Evolutionary conservation across 1,140 invertebrate genomes (phyloP).

Genomic region (Danaus melanippus): DNA sequence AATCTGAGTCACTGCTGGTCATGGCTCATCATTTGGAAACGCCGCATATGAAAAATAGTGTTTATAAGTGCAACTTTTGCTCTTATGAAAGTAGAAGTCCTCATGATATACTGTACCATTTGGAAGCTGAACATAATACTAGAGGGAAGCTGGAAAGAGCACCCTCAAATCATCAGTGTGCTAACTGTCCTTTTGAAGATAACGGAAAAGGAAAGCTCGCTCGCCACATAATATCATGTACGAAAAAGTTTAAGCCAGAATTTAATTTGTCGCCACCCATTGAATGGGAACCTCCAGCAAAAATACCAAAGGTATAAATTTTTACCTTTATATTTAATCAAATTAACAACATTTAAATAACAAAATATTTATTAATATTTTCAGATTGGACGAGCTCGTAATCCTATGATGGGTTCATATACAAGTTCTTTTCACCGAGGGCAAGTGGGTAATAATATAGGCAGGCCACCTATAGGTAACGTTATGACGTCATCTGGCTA

Average conservation of each 20-base stretch:
- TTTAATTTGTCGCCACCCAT: slow-evolving; percentile 86
- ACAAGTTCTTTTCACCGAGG: slow-evolving; percentile 39
- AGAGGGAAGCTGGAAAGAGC: slow-evolving; percentile 87
- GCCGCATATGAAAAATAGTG: slow-evolving; percentile 90
- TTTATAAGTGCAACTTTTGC: slow-evolving; percentile 92
- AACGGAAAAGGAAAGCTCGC: slow-evolving; percentile 95
- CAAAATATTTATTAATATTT: slow-evolving; percentile 3
- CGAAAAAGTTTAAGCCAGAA: slow-evolving; percentile 91
- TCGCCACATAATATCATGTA: slow-evolving; percentile 89
- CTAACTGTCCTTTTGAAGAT: slow-evolving; percentile 95
- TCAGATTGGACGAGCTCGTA: slow-evolving; percentile 61
- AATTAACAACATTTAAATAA: background rate
- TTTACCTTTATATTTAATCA: background rate
- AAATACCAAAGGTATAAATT: slow-evolving; percentile 81
- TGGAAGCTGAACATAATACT: slow-evolving; percentile 90
- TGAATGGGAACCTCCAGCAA: slow-evolving; percentile 94
- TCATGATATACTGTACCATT: slow-evolving; percentile 92
- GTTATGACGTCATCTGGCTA: slow-evolving; percentile 19
- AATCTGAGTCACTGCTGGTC: slow-evolving; percentile 89
- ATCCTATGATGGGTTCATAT: slow-evolving; percentile 48
- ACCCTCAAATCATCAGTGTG: slow-evolving; percentile 91
- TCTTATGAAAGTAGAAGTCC: slow-evolving; percentile 85
- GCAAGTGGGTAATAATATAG: slow-evolving; percentile 14
- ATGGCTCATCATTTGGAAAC: slow-evolving; percentile 93
- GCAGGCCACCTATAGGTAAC: slow-evolving; percentile 24